Base-by-base conservation (phyloP, 2,888 invertebrate species). In the Xiphydria camelus region DNA sequence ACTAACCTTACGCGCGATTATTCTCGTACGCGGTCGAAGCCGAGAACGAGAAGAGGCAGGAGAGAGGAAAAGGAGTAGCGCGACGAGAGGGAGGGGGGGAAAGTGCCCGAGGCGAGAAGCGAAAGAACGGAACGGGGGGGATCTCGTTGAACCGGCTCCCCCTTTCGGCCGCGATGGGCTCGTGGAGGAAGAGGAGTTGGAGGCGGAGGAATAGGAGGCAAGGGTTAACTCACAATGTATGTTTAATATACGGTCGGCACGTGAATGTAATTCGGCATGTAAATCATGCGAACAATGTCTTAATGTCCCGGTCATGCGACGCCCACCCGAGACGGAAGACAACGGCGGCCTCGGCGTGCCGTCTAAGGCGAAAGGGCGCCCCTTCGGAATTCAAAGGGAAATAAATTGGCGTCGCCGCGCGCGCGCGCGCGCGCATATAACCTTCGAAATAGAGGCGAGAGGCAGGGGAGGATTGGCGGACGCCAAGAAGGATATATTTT, bases 251-350 rank as follows among this genome's bases (percentile, higher is more conserved):
- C 64, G 72, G 70, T 61, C 65, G 66, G 66, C 66, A 61, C 65
- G 70, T 74, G 73, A 73, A 75, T 73, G 70, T 72, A 73, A 73
- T 74, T 72, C 71, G 66, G 68, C 61, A 59, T 72, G 73, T 75
- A 75, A 75, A 75, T 75, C 75, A 75, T 69, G 61, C 60, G 73
- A 74, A 75, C 75, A 75, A 75, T 75, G 75, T 75, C 75, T 74
- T 74, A 74, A 75, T 73, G 75, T 73, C 73, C 72, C 69, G 73
- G 75, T 74, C 75, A 74, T 69, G 68, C 69, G 70, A 72, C 74
- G 73, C 73, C 74, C 68, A 70, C 64, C 65, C 60, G 62, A 61
- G 67, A 63, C 67, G 61, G 63, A 73, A 74, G 73, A 73, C 71
- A 68, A 69, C 70, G 46, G 47, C 45, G 51, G 42, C 42, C 57